Percentiles rank a stretch among this genome's conserved stretches.
Conservation (phyloP, 2,888 invertebrate genomes). For the Conomelus anceps region DNA sequence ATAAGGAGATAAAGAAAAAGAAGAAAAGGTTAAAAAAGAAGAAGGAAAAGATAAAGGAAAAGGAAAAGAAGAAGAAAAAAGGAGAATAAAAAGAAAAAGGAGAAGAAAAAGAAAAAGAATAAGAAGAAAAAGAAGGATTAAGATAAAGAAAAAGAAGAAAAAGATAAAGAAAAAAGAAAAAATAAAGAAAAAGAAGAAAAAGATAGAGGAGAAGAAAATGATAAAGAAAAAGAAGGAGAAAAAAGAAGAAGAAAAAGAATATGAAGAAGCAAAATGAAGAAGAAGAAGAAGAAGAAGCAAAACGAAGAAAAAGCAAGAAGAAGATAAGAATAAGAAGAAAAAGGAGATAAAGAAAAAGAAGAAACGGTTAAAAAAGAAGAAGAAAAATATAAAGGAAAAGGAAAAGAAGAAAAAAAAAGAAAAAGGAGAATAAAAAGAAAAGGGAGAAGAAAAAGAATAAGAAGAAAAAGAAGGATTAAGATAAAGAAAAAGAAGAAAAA, state of each 20-base stretch:
- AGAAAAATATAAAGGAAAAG: not conserved
- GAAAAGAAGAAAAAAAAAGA: not conserved
- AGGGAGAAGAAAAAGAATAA: not conserved
- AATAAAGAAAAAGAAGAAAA: not conserved
- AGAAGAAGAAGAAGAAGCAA: not conserved
- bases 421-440: not conserved
- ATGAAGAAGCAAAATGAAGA: not conserved
- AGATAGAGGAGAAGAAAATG: not conserved
- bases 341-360: not conserved
- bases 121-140: not conserved
- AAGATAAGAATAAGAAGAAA: not conserved
- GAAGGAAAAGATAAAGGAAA: not conserved
- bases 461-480: not conserved
- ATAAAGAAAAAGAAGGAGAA: not conserved
- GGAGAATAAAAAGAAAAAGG: not conserved
- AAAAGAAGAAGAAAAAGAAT: too few species aligned
- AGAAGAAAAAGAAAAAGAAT: not conserved
- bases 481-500: not conserved
- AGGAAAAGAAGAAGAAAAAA: not conserved
- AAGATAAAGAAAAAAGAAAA: not conserved
- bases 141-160: not conserved
- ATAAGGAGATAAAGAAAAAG: not conserved
- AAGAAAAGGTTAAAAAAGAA: not conserved
- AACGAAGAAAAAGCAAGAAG: not conserved
- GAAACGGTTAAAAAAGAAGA: not conserved